Evolutionary conservation across 1,140 invertebrate genomes (phyloP).

Genomic region (Calliopsis andreniformis): DNA sequence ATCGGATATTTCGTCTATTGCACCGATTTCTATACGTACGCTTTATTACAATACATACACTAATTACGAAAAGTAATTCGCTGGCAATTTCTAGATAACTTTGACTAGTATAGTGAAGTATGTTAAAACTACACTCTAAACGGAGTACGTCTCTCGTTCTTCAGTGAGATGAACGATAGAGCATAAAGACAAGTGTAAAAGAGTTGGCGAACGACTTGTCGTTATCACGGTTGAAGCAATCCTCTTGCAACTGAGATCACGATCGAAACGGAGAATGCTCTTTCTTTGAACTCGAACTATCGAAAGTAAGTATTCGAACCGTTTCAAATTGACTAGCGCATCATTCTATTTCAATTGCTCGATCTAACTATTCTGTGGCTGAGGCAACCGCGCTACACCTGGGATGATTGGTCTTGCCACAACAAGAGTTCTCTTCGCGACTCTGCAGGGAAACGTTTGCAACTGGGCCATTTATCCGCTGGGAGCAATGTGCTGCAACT

Average conservation of each 20-base stretch:
- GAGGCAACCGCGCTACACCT: background rate
- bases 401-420: slow-evolving; percentile 53
- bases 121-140: too few species aligned
- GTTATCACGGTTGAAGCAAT: background rate
- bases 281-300: background rate
- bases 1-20: background rate
- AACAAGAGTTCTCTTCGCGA: slow-evolving; percentile 25
- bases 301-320: background rate
- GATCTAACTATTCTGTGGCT: slow-evolving; percentile 50
- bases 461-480: slow-evolving; percentile 55
- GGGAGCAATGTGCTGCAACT: slow-evolving; percentile 30
- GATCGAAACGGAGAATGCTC: background rate
- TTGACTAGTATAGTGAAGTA: slow-evolving; percentile 2
- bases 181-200: slow-evolving; percentile 19
- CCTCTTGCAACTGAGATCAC: slow-evolving; percentile 4
- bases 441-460: slow-evolving; percentile 41
- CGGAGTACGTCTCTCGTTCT: background rate
- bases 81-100: slow-evolving; percentile 28
- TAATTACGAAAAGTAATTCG: background rate
- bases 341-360: background rate
- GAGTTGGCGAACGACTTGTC: slow-evolving; percentile 11
- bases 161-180: background rate
- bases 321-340: slow-evolving; percentile 5
- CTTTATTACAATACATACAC: background rate
- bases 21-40: background rate